phyloP scores from a whole-genome alignment of 37 sponge, comb jelly and placozoan species.

The Beroe forskalii region DNA sequence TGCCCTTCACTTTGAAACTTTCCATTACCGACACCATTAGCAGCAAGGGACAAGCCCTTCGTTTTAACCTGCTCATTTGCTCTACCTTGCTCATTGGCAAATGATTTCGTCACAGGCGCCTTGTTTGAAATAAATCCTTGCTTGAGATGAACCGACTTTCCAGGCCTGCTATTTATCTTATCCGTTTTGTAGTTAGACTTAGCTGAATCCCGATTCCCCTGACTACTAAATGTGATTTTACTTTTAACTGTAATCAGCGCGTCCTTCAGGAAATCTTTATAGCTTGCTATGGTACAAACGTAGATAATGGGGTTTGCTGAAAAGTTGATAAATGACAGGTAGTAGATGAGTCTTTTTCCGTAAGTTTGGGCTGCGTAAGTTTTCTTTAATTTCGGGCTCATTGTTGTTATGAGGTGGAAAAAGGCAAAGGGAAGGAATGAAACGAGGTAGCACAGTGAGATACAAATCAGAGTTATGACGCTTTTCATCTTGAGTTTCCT shows the following conservation, averaged over 20 bases:
- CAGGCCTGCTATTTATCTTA: too few species aligned
- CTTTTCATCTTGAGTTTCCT: background rate
- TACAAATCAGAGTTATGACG: background rate
- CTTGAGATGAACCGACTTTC: too few species aligned
- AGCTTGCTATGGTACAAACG: background rate
- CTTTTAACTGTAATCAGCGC: background rate
- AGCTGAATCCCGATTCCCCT: too few species aligned
- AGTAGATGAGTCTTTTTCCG: background rate
- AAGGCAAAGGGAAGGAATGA: background rate
- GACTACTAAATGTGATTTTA: background rate
- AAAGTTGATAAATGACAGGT: background rate
- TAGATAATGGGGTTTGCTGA: conserved; percentile 17
- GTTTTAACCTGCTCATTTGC: too few species aligned
- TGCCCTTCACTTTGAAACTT: too few species aligned
- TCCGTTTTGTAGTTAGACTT: too few species aligned
- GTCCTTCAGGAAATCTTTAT: background rate
- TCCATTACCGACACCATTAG: too few species aligned
- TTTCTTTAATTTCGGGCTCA: background rate
- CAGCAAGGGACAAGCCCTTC: too few species aligned
- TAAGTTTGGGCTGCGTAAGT: background rate
- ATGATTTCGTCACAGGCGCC: too few species aligned
- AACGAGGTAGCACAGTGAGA: background rate
- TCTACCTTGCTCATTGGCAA: too few species aligned
- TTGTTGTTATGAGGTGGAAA: background rate
- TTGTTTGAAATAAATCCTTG: too few species aligned